Evolutionary conservation across 2,888 invertebrate species (phyloP).

Genomic region (Pegoplata infirma): DNA sequence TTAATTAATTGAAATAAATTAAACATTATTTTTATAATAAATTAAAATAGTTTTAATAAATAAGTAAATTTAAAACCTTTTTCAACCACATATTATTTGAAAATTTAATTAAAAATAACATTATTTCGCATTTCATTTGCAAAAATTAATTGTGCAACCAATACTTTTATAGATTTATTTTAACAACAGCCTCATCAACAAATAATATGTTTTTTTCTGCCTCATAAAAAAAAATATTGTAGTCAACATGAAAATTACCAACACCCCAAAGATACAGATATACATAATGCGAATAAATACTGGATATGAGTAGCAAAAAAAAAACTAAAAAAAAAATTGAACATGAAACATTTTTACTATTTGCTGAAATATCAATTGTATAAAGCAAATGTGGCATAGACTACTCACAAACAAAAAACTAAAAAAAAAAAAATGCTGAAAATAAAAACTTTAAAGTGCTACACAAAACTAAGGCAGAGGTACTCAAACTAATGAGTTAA

Average conservation of each 20-base stretch:
- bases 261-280: conserved; percentile 19
- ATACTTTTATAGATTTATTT: conserved; percentile 45
- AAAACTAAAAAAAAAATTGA: conserved; percentile 12
- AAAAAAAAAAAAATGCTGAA: no score
- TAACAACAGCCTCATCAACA: conserved; percentile 14
- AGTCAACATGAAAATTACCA: conserved; percentile 13
- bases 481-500: neutral
- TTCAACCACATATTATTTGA: conserved; percentile 52
- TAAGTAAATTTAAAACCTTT: conserved; percentile 53
- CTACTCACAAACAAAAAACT: conserved; percentile 4
- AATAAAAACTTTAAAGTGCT: neutral
- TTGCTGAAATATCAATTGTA: conserved; percentile 36
- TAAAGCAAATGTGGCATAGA: conserved; percentile 45
- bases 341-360: conserved; percentile 32
- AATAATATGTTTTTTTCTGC: conserved; percentile 23
- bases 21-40: no score
- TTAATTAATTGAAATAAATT: neutral
- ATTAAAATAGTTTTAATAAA: neutral
- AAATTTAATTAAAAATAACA: conserved; percentile 61
- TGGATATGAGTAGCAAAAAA: neutral
- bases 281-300: neutral
- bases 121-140: conserved; percentile 49
- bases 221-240: conserved; percentile 2
- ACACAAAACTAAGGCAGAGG: neutral
- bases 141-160: conserved; percentile 59